Evolutionary conservation across 2,888 invertebrate genomes (phyloP).

Genomic region (Cantharis rustica): DNA sequence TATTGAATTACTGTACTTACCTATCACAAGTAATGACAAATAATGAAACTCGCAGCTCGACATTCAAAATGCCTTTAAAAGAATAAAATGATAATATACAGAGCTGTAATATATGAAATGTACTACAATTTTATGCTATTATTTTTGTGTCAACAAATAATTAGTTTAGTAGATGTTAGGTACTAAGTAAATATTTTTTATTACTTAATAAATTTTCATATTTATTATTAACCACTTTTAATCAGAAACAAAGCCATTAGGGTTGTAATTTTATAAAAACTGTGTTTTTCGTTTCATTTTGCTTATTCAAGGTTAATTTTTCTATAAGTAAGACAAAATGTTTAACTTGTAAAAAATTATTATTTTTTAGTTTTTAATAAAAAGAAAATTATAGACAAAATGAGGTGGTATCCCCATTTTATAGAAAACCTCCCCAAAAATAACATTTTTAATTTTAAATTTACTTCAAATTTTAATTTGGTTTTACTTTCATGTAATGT

Average conservation of each 20-base stretch:
- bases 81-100: not conserved
- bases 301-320: not conserved
- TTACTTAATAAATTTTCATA: not conserved
- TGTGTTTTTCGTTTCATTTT: not conserved
- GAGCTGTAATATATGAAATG: not conserved
- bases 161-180: not conserved
- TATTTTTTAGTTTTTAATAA: too few relatives aligned
- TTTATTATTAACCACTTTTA: not conserved
- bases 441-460: too few relatives aligned
- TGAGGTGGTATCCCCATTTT: too few relatives aligned
- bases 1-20: slow-evolving; percentile 16
- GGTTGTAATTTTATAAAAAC: not conserved
- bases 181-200: not conserved
- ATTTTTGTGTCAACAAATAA: not conserved
- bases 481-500: too few relatives aligned
- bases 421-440: too few relatives aligned
- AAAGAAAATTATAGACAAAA: too few relatives aligned
- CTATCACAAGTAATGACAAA: not conserved
- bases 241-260: not conserved
- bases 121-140: not conserved
- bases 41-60: not conserved
- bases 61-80: not conserved
- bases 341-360: too few relatives aligned
- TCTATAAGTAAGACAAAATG: too few relatives aligned
- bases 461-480: too few relatives aligned